Evolutionary conservation across 2,797 vertebrate species (phyloP).

Genomic region (Epinephelus coioides): DNA sequence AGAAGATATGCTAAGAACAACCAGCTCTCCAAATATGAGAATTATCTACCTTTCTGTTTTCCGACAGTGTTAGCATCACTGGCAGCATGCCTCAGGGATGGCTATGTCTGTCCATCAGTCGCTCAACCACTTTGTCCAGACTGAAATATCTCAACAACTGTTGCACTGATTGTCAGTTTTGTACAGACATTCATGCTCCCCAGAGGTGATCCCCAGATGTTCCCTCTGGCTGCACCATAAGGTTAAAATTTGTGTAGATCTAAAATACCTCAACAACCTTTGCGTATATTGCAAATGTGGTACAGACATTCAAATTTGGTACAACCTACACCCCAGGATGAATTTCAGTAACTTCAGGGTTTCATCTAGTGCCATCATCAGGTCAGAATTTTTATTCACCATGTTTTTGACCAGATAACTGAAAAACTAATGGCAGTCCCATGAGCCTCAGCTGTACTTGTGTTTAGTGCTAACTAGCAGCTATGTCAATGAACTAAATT

Average conservation of each 20-base stretch:
- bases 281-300: not conserved
- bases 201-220: not conserved
- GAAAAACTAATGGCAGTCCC: not conserved
- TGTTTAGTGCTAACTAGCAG: too few relatives aligned
- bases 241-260: not conserved
- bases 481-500: too few relatives aligned
- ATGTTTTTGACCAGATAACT: not conserved
- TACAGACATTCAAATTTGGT: not conserved
- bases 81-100: too few relatives aligned
- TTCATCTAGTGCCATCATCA: not conserved
- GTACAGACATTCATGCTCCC: not conserved
- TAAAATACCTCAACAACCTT: not conserved
- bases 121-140: not conserved
- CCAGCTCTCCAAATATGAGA: not conserved
- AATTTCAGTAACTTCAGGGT: not conserved
- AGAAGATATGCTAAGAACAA: not conserved
- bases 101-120: not conserved
- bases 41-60: not conserved
- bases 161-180: constrained; percentile 1
- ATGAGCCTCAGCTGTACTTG: too few relatives aligned
- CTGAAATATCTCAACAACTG: not conserved
- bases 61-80: not conserved
- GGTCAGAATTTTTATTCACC: not conserved
- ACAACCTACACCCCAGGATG: not conserved
- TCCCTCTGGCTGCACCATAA: not conserved